A percentile compares a stretch with the other conserved stretches of the same genome.
Evolutionary conservation across 2,797 vertebrate species (phyloP).

Genomic region (Crypturellus tataupa): DNA sequence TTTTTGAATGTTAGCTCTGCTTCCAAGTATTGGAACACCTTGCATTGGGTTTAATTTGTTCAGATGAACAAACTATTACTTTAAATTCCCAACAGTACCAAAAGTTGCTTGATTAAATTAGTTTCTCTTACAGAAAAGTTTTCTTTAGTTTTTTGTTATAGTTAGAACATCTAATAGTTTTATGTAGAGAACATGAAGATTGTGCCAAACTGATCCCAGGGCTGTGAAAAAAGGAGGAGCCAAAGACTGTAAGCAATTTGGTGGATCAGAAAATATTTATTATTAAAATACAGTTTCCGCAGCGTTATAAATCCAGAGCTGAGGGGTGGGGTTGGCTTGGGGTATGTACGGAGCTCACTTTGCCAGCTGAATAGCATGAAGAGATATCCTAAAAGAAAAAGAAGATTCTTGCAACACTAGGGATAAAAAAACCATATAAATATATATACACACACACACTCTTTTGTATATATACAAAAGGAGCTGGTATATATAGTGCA

Average conservation of each 20-base stretch:
- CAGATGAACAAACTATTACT: neutral
- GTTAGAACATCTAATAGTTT: neutral
- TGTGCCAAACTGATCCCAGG: neutral
- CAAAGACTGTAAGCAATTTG: neutral
- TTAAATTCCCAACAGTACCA: neutral
- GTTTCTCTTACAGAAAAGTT: neutral
- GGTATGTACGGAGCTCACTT: neutral
- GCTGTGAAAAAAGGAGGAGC: neutral
- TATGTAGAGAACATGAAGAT: neutral
- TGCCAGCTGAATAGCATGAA: neutral
- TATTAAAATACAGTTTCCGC: neutral
- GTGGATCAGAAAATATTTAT: neutral
- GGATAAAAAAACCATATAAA: neutral
- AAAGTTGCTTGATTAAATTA: neutral
- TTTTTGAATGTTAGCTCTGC: neutral
- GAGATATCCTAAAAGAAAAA: neutral
- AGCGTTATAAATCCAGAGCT: neutral
- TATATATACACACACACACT: too few species aligned
- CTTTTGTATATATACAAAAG: too few species aligned
- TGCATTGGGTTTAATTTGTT: neutral
- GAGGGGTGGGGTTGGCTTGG: neutral
- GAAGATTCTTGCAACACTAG: neutral
- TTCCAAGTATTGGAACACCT: neutral
- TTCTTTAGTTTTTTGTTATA: neutral
- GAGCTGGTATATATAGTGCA: neutral